These are phyloP conservation scores for Bambusicola thoracicus DNA, from an alignment of 2,113 vertebrate genomes.

Conservation along the genomic window DNA sequence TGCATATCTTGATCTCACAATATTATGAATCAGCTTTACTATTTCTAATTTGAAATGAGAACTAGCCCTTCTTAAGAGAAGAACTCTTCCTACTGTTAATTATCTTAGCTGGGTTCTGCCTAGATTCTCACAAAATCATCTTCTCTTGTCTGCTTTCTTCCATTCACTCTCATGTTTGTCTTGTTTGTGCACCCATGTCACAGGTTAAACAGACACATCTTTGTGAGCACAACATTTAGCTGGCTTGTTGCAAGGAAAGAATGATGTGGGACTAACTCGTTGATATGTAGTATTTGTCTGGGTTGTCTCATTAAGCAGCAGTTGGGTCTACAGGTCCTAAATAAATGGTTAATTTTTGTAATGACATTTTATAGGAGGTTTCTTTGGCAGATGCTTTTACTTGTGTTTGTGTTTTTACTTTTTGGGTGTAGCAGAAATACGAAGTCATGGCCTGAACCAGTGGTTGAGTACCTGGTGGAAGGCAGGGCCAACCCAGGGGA, in stretches of 20 bases:
- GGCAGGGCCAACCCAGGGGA: too few species aligned
- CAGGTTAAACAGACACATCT: not conserved
- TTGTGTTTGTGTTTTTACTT: not conserved
- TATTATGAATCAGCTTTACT: not conserved
- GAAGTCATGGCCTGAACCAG: not conserved
- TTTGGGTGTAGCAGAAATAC: not conserved
- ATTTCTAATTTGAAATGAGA: not conserved
- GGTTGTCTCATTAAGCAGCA: not conserved
- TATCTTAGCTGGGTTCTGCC: not conserved
- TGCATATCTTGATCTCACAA: not conserved
- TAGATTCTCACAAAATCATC: not conserved
- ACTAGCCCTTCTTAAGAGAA: not conserved
- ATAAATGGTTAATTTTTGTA: not conserved
- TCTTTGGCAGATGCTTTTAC: not conserved
- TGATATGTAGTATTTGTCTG: not conserved
- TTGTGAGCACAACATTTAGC: not conserved
- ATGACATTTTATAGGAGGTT: not conserved
- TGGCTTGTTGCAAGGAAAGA: not conserved
- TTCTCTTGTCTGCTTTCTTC: not conserved
- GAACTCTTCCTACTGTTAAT: not conserved
- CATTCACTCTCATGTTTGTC: not conserved
- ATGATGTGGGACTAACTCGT: not conserved
- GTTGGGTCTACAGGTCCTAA: not conserved
- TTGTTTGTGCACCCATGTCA: not conserved
- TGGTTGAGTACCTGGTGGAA: too few species aligned